Base-by-base conservation (phyloP, 2,888 invertebrate genomes). In the Agrotis puta region DNA sequence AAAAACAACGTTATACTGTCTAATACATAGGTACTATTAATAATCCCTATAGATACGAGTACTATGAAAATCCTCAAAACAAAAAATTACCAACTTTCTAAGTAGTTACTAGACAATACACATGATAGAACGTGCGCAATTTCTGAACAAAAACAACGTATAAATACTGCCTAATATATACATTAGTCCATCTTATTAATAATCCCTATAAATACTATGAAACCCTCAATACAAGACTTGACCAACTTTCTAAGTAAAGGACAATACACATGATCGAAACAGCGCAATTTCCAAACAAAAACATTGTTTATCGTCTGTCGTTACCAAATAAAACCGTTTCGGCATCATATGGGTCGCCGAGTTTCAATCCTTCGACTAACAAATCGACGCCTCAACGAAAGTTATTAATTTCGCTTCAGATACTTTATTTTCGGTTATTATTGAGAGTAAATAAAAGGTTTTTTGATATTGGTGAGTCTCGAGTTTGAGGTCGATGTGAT, bases 371-470 rank as follows among this genome's bases (percentile, higher is more conserved):
- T 62, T 24, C n/a, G 16, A 16, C 45, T 27, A 73, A 67, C 48
- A 75, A 70, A 75, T 58, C 64, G 33, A 16, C 59, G 33, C 58
- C 48, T 56, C 18, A 2, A 54, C 48, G 20, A 76, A 76, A 58
- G 47, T 53, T 64, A 79, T 79, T 76, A 64, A 79, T 79, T 69
- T 79, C 45, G 58, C 48, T 72, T 71, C 58, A 71, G 58, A 22
- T 47, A 62, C 24, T 65, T 58, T 75, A 64, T 64, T 67, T 48
- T 9, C 24, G 64, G 39, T 11, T 39, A 39, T 18, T 61, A n/a
- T 58, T 58, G 20, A 2, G 50, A 59, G 66, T 72, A 50, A 64
- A 67, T 72, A 57, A 62, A 43, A 45, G 24, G 50, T 72, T 64
- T 68, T 24, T 39, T 39, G 39, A 39, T 39, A 39, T 39, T 39